A percentile compares a stretch with the other conserved stretches of the same genome.
Conservation (phyloP, 2,113 vertebrate genomes). For the Cochlearius cochlearius region DNA sequence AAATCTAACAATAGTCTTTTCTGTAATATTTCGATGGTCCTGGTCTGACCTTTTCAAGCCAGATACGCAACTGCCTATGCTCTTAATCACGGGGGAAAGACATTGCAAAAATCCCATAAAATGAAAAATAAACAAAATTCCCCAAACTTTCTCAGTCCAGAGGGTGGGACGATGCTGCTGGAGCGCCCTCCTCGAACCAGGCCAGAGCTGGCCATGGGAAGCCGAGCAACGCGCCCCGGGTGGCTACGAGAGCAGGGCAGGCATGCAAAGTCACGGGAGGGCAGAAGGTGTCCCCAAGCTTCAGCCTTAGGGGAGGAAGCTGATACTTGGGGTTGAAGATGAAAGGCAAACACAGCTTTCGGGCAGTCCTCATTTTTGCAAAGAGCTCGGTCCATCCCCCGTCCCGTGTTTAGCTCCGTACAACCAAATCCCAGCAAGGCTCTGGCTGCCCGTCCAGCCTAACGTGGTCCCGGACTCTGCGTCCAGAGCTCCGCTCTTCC, state of each 20-base stretch:
- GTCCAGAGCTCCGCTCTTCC: too few species aligned
- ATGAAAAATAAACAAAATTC: background rate
- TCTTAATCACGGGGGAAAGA: background rate
- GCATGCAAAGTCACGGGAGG: background rate
- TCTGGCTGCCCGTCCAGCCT: background rate
- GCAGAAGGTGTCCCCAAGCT: background rate
- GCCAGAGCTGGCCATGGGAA: background rate
- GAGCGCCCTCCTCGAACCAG: accelerated
- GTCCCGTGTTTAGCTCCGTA: accelerated
- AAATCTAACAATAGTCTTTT: background rate
- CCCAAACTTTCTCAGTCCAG: too few species aligned
- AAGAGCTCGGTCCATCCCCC: background rate
- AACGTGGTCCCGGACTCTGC: background rate
- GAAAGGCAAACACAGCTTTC: background rate
- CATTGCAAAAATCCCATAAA: background rate
- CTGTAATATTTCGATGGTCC: background rate
- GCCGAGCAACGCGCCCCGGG: accelerated
- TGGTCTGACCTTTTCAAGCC: background rate
- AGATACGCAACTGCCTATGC: background rate
- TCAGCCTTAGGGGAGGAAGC: background rate
- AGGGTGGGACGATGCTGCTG: background rate
- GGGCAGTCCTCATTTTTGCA: background rate
- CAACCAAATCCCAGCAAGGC: background rate
- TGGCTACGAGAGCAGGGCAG: background rate
- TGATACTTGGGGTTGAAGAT: background rate